Evolutionary conservation across 2,888 invertebrate species (phyloP), one percentile per base, ranked within the genome.

Genomic region (Folsomia candida): DNA sequence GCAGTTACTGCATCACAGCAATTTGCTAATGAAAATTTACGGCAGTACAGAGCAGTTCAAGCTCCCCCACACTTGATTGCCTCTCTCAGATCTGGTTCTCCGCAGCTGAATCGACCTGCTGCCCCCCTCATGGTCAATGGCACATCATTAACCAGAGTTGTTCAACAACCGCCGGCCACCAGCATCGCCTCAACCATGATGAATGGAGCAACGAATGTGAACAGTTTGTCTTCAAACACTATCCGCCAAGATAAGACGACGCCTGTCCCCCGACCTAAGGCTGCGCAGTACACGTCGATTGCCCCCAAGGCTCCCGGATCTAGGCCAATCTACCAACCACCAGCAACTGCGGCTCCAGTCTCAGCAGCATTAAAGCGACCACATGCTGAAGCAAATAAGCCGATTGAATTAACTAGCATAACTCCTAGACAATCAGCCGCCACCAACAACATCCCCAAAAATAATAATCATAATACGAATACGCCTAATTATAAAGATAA

Each of bases 401-500:
- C n/a, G n/a, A n/a, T n/a, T n/a, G n/a, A n/a, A n/a, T n/a, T n/a
- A n/a, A n/a, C n/a, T n/a, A n/a, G n/a, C n/a, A n/a, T n/a, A n/a
- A n/a, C n/a, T n/a, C n/a, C n/a, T n/a, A n/a, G n/a, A n/a, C n/a
- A n/a, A n/a, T n/a, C n/a, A n/a, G n/a, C n/a, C n/a, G n/a, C n/a
- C n/a, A n/a, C n/a, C n/a, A n/a, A n/a, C n/a, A n/a, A n/a, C n/a
- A n/a, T n/a, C n/a, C n/a, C n/a, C n/a, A n/a, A n/a, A n/a, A n/a
- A n/a, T n/a, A n/a, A n/a, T n/a, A n/a, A n/a, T n/a, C n/a, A n/a
- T n/a, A n/a, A 47, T 11, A 47, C 47, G 18, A 9, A 11, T 47
- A 47, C 47, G 9, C 47, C 47, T 18, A 18, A 11, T 47, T 18
- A 67, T 60, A 25, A 58, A 57, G 70, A 76, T 47, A 73, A 73